A percentile compares a stretch with the other conserved stretches of the same genome.
Evolutionary conservation across 2,113 vertebrate genomes (phyloP).

Genomic region (Lasiurus cinereus): DNA sequence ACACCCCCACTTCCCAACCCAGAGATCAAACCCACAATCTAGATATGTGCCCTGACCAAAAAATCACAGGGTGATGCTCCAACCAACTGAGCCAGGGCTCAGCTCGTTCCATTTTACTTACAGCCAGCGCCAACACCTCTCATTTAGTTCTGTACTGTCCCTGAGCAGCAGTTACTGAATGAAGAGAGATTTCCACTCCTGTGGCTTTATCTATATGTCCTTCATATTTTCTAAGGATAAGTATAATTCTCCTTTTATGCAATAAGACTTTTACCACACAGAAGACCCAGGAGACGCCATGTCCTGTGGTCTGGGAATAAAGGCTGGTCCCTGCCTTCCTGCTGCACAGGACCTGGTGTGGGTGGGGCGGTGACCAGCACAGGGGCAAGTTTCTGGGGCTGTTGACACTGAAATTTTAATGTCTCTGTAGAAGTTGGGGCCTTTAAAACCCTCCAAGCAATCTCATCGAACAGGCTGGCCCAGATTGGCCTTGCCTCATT

Average conservation of each 20-base stretch:
- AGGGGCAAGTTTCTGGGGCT: conserved; percentile 49
- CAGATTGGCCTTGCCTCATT: conserved; percentile 61
- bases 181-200: conserved; percentile 26
- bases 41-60: not conserved
- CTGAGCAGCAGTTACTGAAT: not conserved
- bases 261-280: not conserved
- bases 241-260: conserved; percentile 27
- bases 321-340: not conserved
- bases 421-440: conserved; percentile 67
- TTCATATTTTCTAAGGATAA: not conserved
- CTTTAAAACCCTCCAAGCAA: not conserved
- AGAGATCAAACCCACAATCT: too few relatives aligned
- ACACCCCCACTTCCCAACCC: too few relatives aligned
- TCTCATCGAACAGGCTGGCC: conserved; percentile 9
- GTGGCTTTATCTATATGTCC: not conserved
- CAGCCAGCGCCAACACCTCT: not conserved
- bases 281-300: not conserved
- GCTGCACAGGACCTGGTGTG: not conserved
- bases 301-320: not conserved
- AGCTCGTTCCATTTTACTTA: not conserved
- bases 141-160: not conserved
- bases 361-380: conserved; percentile 62
- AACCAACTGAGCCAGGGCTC: not conserved
- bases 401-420: conserved; percentile 46
- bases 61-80: not conserved